Evolutionary conservation across 2,888 invertebrate genomes (phyloP), one percentile per base, ranked within the genome.

Genomic region (Acleris laterana): DNA sequence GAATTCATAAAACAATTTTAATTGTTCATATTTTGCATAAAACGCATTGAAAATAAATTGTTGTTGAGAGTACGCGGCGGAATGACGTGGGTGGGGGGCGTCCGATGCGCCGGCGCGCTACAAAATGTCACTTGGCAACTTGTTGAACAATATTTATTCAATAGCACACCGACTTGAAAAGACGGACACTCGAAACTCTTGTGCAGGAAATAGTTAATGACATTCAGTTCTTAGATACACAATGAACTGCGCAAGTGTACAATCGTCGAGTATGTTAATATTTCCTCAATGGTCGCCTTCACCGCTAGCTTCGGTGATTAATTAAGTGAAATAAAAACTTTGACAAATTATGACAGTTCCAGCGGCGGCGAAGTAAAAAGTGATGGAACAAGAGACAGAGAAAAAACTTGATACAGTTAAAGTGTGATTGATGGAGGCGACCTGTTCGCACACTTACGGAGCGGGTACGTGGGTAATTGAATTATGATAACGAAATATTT

Each of bases 141-240:
- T 87, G 84, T 89, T 84, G 77, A 85, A 89, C 87, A 89, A 88
- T 91, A 86, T 91, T 91, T 90, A 89, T 90, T 89, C 88, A 90
- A 90, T 87, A 81, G 83, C 81, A 79, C 79, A 85, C 79, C 75
- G 79, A 79, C 84, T 87, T 82, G 81, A 85, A 77, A 82, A 83
- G 84, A 85, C 82, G 83, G 79, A 83, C 85, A 88, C 89, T 90
- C 82, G 84, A 89, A 82, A 79, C 86, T 81, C 87, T 88, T 82
- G 79, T 83, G 83, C 87, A 85, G 87, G 87, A 89, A 88, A 89
- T 85, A 77, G 82, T 86, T 90, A 89, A 90, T 87, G 89, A 88
- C 89, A 88, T 90, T 89, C 85, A 83, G 81, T 84, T 88, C 84
- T 89, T 83, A 86, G 83, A 79, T 83, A 88, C 82, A 87, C 84